Percentiles rank a stretch among this genome's conserved stretches.
These are phyloP conservation scores for Sipha flava DNA, from an alignment of 1,140 invertebrate genomes.

Conservation along the genomic window DNA sequence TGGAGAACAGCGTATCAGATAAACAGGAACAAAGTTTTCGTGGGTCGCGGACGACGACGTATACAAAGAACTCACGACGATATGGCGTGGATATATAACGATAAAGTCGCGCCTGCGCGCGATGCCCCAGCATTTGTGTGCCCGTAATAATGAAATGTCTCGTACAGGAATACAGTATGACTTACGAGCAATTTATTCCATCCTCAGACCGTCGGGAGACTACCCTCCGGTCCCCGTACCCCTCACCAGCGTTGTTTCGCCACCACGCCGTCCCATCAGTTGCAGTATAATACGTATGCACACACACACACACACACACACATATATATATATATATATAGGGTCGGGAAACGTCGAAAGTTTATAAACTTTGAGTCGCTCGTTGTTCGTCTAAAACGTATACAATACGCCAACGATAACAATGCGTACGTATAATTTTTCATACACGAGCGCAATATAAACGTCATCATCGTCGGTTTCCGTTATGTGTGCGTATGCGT, in stretches of 20 bases:
- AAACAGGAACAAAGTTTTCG: slow-evolving; percentile 23
- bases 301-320: too few species aligned
- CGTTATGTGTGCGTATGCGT: too few species aligned
- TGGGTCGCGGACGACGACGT: not conserved
- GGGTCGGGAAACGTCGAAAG: not conserved
- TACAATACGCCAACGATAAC: not conserved
- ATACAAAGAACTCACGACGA: slow-evolving; percentile 20
- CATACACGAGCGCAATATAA: not conserved
- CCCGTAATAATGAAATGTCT: slow-evolving; percentile 24
- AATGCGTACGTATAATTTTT: not conserved
- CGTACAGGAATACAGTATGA: slow-evolving; percentile 28
- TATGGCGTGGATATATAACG: not conserved
- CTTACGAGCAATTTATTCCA: slow-evolving; percentile 31
- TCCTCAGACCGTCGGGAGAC: not conserved
- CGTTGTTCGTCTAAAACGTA: slow-evolving; percentile 8
- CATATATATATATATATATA: too few species aligned
- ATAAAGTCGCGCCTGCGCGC: not conserved
- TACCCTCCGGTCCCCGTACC: not conserved
- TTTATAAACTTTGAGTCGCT: slow-evolving; percentile 15
- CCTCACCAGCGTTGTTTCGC: too few species aligned
- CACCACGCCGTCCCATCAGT: too few species aligned
- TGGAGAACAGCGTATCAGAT: not conserved
- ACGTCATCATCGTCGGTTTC: not conserved
- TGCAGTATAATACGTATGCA: not conserved
- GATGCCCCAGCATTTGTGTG: not conserved